Base-by-base conservation (phyloP, 2,113 vertebrate species). In the Tricholaema leucomelas region DNA sequence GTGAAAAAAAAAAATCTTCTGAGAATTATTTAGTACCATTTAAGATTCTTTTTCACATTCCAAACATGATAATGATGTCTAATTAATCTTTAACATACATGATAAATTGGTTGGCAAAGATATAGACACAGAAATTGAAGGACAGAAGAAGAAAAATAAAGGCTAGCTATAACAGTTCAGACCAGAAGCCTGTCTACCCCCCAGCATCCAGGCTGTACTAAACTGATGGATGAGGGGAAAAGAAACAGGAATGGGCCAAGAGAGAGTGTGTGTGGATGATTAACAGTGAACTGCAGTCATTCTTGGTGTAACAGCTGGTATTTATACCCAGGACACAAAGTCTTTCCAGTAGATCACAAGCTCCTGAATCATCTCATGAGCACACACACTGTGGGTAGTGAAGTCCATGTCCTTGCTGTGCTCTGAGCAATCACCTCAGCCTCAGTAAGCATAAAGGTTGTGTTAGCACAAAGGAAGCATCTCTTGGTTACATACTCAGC, bases 291-390 rank as follows among this genome's bases (percentile, higher is more conserved):
- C 33, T 27, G 3, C 58, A 72, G 55, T 33, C 61, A 59, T 46
- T 75, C 25, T 33, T 42, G 6, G 36, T 9, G 27, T 28, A 76
- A 35, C 27, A 73, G 74, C 31, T 55, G 65, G 27, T 82, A 69
- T 38, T 73, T 87, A 55, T 40, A 55, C 48, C 31, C 42, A 33
- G 33, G 67, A 28, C 12, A 64, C 81, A 81, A 85, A 80, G 46
- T 31, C 63, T 75, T 93, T 91, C 83, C 93, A 90, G 69, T 2
- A 42, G 81, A 72, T 66, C 69, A 86, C 78, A 79, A 67, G 88
- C 59, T 89, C 77, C 81, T 76, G 78, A 89, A 73, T 71, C 78
- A 92, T 28, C 81, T 31, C 27, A 38, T 52, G 40, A 81, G 52
- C 31, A 24, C 33, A 12, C 27, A n/a, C 14, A 21, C 30, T 2